These are phyloP conservation scores for Fringilla coelebs DNA, from an alignment of 2,797 vertebrate genomes.

Conservation along the genomic window DNA sequence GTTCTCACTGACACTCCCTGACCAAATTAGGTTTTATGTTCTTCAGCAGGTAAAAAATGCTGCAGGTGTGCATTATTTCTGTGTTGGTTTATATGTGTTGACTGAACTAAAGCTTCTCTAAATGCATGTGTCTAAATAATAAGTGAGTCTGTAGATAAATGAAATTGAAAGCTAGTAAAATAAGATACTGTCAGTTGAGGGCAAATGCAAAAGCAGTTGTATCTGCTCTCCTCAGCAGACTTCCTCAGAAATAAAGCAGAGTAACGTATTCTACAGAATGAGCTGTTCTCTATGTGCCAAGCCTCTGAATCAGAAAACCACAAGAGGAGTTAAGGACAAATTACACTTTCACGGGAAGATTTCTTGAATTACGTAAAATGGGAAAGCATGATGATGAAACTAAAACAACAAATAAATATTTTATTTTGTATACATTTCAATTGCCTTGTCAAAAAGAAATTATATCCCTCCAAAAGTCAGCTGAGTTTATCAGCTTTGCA, in stretches of 20 bases:
- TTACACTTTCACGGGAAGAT: neutral
- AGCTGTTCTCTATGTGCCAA: neutral
- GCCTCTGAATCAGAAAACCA: neutral
- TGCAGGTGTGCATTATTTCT: neutral
- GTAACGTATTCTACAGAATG: neutral
- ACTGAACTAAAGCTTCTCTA: neutral
- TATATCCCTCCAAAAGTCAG: slow-evolving; percentile 61
- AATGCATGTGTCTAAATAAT: neutral
- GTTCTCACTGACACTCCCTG: neutral
- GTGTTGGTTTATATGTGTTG: neutral
- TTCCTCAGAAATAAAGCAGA: neutral
- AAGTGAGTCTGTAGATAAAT: neutral
- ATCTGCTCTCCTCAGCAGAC: slow-evolving; percentile 1
- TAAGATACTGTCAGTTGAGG: neutral
- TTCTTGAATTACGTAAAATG: neutral
- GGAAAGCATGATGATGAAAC: slow-evolving; percentile 18
- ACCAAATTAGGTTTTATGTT: neutral
- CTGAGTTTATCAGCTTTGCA: slow-evolving; percentile 68
- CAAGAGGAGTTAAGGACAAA: neutral
- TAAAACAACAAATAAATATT: neutral
- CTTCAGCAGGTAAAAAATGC: neutral
- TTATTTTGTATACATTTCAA: slow-evolving; percentile 34
- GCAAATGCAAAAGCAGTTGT: neutral
- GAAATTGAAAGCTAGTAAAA: neutral
- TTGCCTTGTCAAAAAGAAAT: slow-evolving; percentile 35